Conservation (phyloP, 2,113 vertebrate species). For the Anas platyrhynchos region DNA sequence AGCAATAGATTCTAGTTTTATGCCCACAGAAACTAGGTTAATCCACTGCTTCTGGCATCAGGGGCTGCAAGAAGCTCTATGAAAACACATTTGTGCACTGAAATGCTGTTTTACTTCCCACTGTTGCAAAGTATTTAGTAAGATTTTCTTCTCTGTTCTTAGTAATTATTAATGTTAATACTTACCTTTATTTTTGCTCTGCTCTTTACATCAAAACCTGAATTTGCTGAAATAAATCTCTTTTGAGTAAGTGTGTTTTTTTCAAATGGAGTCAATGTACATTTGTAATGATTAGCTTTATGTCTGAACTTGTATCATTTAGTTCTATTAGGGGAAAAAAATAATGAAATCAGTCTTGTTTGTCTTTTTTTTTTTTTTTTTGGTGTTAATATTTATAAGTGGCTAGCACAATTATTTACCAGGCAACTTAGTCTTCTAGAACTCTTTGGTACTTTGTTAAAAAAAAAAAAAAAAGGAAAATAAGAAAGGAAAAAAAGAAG, state of each 20-base stretch:
- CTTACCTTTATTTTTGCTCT: not conserved
- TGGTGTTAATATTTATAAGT: not conserved
- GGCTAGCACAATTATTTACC: not conserved
- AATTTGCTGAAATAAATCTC: not conserved
- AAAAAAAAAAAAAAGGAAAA: not conserved
- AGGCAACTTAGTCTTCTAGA: not conserved
- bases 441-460: not conserved
- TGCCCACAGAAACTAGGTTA: constrained; percentile 50
- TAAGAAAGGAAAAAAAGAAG: no score
- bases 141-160: not conserved
- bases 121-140: not conserved
- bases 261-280: not conserved
- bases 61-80: not conserved
- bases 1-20: not conserved
- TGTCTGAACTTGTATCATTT: not conserved
- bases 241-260: not conserved
- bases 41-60: not conserved
- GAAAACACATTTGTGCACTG: not conserved
- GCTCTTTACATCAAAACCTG: not conserved
- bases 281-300: not conserved
- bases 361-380: no score
- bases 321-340: not conserved
- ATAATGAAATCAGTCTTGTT: not conserved
- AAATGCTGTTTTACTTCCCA: not conserved
- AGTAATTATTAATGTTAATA: not conserved